A percentile compares a stretch with the other conserved stretches of the same genome.
phyloP scores from a whole-genome alignment of 2,113 vertebrate species.

The Heliornis fulica region DNA sequence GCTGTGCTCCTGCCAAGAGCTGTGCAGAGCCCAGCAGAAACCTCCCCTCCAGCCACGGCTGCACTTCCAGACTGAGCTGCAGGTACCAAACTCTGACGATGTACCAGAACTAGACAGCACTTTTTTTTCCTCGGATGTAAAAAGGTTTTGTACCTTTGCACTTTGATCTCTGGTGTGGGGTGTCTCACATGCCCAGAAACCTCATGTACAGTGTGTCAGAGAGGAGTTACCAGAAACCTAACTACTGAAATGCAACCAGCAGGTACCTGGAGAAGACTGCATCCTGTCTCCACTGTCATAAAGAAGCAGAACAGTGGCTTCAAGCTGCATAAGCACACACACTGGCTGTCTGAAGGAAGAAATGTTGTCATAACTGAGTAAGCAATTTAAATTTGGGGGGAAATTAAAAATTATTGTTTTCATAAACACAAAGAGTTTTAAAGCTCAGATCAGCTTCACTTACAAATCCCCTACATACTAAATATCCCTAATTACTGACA shows the following conservation, averaged over 20 bases:
- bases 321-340: not conserved
- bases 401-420: not conserved
- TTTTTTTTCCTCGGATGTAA: not conserved
- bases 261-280: not conserved
- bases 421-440: not conserved
- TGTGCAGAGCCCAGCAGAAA: not conserved
- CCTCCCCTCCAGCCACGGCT: not conserved
- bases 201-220: not conserved
- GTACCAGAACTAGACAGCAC: accelerated
- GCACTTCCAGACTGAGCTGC: not conserved
- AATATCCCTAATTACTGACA: not conserved
- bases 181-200: not conserved
- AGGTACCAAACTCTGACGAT: not conserved
- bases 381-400: not conserved
- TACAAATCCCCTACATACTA: not conserved
- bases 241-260: not conserved
- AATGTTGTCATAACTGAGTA: not conserved
- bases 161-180: too few relatives aligned
- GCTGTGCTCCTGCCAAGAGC: not conserved
- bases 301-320: not conserved
- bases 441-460: not conserved
- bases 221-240: not conserved
- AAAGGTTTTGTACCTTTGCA: not conserved
- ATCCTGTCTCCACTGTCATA: not conserved
- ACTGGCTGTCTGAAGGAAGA: not conserved